Base-by-base conservation (phyloP, 2,888 invertebrate species). In the Microdon myrmicae region DNA sequence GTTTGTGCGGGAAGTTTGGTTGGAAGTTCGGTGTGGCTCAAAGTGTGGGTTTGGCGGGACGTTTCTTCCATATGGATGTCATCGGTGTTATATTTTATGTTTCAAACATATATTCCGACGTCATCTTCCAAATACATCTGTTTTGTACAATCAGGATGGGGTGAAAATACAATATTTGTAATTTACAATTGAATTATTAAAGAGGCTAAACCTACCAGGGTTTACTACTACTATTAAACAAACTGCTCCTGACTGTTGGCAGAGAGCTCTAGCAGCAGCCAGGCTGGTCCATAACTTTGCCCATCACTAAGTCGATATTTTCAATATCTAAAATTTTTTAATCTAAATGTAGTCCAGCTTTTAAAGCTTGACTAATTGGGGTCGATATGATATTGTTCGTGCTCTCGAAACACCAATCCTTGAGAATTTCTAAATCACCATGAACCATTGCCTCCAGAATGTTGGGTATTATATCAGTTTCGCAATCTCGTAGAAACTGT, bases 261-360 rank as follows among this genome's bases (percentile, higher is more conserved):
- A 5, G 92, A 91, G 14, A 94, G 78, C 75, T 99, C 99, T 51
- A 99, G 84, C 28, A 99, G 82, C 75, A 94, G 85, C 99, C 99
- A 99, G 0, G 98, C 98, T 0, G 97, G 43, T 99, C 98, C 94
- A 98, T 96, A 74, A 99, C 93, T 81, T 98, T 96, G 0, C 97
- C 99, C 89, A 96, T 94, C 1, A 91, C 89, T 60, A 99, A 82
- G 75, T 96, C 96, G 2, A 96, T 91, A 74, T 92, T 90, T 77
- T 94, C 92, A 41, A 96, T 90, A 75, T 99, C 98, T 55, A 91
- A 81, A 69, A 92, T 89, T 81, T 92, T 92, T 0, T 90, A 92
- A 75, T 92, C 90, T 68, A 92, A 83, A 71, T 82, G 83, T 73
- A 88, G 88, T 3, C 94, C 94, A 47, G 91, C 82, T 74, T 90